Evolutionary conservation across 2,797 vertebrate species (phyloP).

Genomic region (Mormyrus proboscirostris): DNA sequence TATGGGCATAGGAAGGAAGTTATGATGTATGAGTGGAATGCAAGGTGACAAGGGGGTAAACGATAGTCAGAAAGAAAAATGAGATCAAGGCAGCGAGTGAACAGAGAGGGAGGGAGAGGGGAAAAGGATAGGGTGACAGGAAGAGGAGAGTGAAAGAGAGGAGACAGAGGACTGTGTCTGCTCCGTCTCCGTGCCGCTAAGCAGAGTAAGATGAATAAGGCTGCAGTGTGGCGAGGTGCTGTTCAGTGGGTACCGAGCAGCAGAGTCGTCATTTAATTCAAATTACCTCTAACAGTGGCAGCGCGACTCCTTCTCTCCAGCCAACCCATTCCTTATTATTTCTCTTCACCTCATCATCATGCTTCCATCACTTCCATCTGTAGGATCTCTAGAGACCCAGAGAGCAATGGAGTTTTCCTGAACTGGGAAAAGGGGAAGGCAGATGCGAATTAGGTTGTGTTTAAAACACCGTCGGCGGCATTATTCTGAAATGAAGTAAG

Average conservation of each 20-base stretch:
- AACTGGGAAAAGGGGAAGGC: not conserved
- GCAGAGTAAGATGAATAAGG: constrained; percentile 72
- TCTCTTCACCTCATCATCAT: constrained; percentile 22
- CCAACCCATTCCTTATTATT: constrained; percentile 38
- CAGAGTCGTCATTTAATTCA: constrained; percentile 58
- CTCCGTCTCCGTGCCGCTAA: constrained; percentile 48
- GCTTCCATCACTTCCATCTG: not conserved
- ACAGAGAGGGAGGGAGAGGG: not conserved
- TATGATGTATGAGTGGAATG: not conserved
- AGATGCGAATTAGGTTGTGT: not conserved
- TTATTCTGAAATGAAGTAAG: not conserved
- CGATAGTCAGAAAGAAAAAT: constrained; percentile 22
- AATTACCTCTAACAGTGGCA: constrained; percentile 64
- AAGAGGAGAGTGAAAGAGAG: not conserved
- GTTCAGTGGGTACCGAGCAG: constrained; percentile 48
- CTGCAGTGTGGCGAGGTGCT: constrained; percentile 46
- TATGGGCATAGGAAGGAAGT: constrained; percentile 16
- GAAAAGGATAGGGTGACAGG: not conserved
- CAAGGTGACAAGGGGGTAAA: constrained; percentile 5
- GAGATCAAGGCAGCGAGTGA: not conserved
- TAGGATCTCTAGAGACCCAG: constrained; percentile 22
- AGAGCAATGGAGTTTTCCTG: not conserved
- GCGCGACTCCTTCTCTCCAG: constrained; percentile 52
- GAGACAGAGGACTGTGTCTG: constrained; percentile 51
- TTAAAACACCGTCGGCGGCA: not conserved